Evolutionary conservation across 2,888 invertebrate species (phyloP), one percentile per base, ranked within the genome.

Genomic region (Lasius fuliginosus): DNA sequence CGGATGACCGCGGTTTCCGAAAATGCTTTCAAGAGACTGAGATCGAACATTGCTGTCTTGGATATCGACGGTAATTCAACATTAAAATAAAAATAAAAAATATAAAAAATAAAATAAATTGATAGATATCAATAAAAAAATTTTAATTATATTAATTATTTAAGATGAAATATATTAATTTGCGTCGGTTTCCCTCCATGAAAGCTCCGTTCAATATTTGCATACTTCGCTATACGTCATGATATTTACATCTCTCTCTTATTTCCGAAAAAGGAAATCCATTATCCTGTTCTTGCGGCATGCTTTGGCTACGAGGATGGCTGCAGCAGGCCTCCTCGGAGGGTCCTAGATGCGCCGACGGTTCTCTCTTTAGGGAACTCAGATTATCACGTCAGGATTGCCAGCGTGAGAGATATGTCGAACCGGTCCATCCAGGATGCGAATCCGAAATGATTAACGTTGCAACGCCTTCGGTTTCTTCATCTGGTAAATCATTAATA

Each of bases 291-390:
- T 97, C 97, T 71, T 98, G 98, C 93, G 97, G 97, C 87, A 96
- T 98, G 94, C 96, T 98, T 77, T 98, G 98, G 98, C 95, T 98
- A 2, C 96, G 98, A 90, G 97, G 97, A 3, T 98, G 98, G 98
- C 95, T 98, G 40, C 96, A 97, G 86, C 98, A 98, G 94, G 96
- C 97, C 0, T 96, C 97, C 36, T 96, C 97, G 3, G 96, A 97
- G 9, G 98, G 98, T 3, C 98, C 98, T 6, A 96, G 96, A 92
- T 98, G 98, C 93, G 96, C 96, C 40, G 98, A 98, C 92, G 98
- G 98, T 0, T 97, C 97, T 27, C 95, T 97, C 18, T 96, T 98
- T n/a, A 96, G 97, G 89, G 97, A 97, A 88, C 96, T 97, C 92
- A 96, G 97, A 67, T 96, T 98, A 86, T 97, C 97, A 15, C 96